phyloP scores from a whole-genome alignment of 1,140 invertebrate genomes.

The Nasonia vitripennis region DNA sequence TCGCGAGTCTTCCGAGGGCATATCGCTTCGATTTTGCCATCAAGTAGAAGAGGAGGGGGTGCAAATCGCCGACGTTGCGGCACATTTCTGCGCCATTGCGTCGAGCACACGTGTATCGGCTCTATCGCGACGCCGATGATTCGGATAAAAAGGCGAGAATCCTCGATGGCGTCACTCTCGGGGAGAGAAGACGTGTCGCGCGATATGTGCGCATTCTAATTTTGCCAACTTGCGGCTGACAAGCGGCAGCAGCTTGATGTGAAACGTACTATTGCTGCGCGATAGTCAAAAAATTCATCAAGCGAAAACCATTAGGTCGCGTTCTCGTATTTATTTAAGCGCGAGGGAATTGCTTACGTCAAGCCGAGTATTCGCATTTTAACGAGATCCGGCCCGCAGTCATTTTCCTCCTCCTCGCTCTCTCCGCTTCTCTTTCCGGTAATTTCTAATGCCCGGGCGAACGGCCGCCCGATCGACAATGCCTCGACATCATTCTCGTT shows the following conservation, averaged over 20 bases:
- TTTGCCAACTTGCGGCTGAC: too few species aligned
- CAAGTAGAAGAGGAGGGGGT: background rate
- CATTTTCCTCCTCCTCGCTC: background rate
- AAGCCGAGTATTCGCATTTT: constrained; percentile 69
- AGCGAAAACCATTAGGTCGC: too few species aligned
- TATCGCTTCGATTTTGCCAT: background rate
- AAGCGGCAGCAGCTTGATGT: too few species aligned
- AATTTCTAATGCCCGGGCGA: constrained; percentile 60
- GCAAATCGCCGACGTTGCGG: constrained; percentile 8
- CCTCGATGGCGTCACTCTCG: too few species aligned
- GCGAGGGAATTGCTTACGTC: constrained; percentile 61
- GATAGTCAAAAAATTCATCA: background rate
- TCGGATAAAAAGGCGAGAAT: too few species aligned
- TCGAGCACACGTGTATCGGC: background rate
- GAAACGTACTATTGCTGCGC: too few species aligned
- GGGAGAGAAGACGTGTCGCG: too few species aligned
- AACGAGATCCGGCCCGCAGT: constrained; percentile 59
- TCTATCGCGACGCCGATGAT: background rate
- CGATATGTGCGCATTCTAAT: too few species aligned
- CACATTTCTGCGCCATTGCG: constrained; percentile 26
- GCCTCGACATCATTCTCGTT: background rate
- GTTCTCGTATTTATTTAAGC: constrained; percentile 62
- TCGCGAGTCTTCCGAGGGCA: background rate
- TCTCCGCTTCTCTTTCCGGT: constrained; percentile 53
- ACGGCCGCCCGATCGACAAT: constrained; percentile 49